A percentile compares a stretch with the other conserved stretches of the same genome.
Conservation (phyloP, 2,113 vertebrate genomes). For the Narcine bancroftii region DNA sequence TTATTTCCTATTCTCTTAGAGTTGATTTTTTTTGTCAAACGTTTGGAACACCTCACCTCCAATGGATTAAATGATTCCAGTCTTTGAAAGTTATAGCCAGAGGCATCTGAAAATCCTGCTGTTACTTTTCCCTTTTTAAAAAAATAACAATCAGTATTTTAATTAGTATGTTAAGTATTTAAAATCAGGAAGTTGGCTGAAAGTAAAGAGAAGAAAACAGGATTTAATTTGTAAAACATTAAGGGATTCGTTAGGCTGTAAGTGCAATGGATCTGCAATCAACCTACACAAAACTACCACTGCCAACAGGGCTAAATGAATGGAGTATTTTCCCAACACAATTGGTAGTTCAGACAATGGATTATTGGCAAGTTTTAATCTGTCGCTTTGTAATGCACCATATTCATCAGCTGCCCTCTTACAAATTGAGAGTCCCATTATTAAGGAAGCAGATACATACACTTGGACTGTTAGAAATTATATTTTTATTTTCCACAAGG, state of each 20-base stretch:
- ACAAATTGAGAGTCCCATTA: background rate
- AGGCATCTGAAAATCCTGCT: background rate
- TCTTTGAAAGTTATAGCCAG: background rate
- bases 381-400: background rate
- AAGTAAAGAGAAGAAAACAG: background rate
- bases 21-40: background rate
- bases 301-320: background rate
- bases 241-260: background rate
- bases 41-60: background rate
- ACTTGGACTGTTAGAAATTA: background rate
- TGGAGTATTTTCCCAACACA: background rate
- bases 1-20: background rate
- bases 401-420: background rate
- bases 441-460: background rate
- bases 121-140: background rate
- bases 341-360: background rate
- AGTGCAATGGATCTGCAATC: background rate
- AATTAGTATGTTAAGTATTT: background rate
- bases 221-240: conserved; percentile 16
- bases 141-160: background rate
- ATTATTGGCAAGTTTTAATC: background rate
- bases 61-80: background rate
- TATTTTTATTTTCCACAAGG: background rate
- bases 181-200: background rate
- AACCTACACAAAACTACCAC: background rate